A percentile compares a stretch with the other conserved stretches of the same genome.
Conservation (phyloP, 2,888 invertebrate genomes). For the Amblyteles armatorius region DNA sequence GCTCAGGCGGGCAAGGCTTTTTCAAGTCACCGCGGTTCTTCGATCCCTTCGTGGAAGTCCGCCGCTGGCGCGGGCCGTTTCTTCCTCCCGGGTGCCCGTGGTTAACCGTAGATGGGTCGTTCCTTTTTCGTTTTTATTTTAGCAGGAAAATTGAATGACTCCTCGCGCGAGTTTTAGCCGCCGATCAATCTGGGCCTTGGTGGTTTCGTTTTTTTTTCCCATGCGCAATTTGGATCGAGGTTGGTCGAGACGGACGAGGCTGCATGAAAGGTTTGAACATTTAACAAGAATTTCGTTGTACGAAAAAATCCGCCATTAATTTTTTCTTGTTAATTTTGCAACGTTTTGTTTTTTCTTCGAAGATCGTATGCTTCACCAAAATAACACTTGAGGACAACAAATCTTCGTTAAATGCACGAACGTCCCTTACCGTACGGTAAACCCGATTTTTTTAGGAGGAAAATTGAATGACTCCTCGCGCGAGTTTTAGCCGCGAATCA, state of each 20-base stretch:
- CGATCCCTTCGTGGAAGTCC: constrained; percentile 52
- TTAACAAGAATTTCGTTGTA: no score
- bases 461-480: constrained; percentile 31
- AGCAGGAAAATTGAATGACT: constrained; percentile 40
- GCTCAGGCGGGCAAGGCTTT: constrained; percentile 9
- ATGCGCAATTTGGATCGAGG: constrained; percentile 58
- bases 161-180: constrained; percentile 23
- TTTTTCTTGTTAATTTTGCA: no score
- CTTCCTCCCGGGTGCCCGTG: neutral
- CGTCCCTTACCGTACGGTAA: no score
- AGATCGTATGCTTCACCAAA: no score
- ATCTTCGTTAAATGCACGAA: no score
- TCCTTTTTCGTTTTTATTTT: constrained; percentile 7
- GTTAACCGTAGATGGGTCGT: constrained; percentile 33
- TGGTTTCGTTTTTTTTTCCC: constrained; percentile 30
- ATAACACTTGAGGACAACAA: no score
- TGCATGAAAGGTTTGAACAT: neutral
- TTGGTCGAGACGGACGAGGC: neutral
- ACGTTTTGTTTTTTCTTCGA: no score
- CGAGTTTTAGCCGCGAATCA: constrained; percentile 17
- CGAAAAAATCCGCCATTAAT: no score
- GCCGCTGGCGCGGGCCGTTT: neutral
- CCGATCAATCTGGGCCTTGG: constrained; percentile 35
- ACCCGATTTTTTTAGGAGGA: constrained; percentile 12
- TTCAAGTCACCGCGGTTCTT: constrained; percentile 20